Conservation (phyloP, 2,113 vertebrate species). For the Gadus chalcogrammus region DNA sequence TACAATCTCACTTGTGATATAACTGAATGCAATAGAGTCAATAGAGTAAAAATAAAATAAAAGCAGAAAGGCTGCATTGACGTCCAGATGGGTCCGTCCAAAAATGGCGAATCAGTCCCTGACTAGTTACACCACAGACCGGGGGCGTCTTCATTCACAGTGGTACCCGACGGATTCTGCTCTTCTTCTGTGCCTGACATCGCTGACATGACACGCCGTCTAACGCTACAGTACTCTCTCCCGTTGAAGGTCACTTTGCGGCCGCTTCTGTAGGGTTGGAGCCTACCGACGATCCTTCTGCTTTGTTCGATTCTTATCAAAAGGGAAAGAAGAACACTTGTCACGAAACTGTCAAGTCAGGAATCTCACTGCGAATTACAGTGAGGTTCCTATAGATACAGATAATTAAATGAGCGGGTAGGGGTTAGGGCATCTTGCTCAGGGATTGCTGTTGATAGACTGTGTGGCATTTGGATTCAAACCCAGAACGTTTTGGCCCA, state of each 20-base stretch:
- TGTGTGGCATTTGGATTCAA: background rate
- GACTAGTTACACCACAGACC: too few species aligned
- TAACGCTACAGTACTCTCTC: background rate
- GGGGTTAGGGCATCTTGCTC: too few species aligned
- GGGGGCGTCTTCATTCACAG: too few species aligned
- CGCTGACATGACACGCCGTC: too few species aligned
- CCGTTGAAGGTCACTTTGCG: conserved; percentile 51
- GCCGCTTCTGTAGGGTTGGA: conserved; percentile 38
- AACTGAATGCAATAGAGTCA: too few species aligned
- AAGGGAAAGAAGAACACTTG: conserved; percentile 6
- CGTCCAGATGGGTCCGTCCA: background rate
- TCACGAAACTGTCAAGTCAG: background rate
- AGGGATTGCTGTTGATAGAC: background rate
- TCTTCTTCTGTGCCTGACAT: background rate
- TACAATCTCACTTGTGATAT: too few species aligned
- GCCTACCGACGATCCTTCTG: conserved; percentile 32
- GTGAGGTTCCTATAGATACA: too few species aligned
- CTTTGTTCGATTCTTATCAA: conserved; percentile 56
- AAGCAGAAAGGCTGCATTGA: too few species aligned
- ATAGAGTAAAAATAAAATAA: too few species aligned
- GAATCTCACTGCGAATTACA: too few species aligned
- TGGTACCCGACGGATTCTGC: too few species aligned
- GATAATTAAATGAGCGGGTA: background rate
- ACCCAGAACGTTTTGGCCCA: background rate
- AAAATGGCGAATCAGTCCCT: background rate